Percentiles rank a stretch among this genome's conserved stretches.
Evolutionary conservation across 2,797 vertebrate species (phyloP).

Genomic region (Gobionotothen gibberifrons): DNA sequence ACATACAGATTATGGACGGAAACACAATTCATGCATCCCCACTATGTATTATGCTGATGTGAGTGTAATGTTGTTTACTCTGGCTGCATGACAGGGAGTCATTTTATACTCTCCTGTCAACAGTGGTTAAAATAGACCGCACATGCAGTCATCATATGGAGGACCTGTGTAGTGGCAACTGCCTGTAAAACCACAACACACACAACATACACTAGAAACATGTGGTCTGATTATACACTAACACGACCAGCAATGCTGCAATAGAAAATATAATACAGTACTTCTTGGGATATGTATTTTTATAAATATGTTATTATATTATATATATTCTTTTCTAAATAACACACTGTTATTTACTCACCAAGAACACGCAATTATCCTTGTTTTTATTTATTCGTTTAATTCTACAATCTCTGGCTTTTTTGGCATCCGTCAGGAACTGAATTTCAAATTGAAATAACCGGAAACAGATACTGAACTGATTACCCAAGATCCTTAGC

Average conservation of each 20-base stretch:
- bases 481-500: too few relatives aligned
- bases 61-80: constrained; percentile 41
- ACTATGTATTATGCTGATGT: constrained; percentile 28
- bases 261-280: not conserved
- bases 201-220: constrained; percentile 24
- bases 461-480: too few relatives aligned
- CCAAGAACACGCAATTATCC: too few relatives aligned
- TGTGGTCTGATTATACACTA: constrained; percentile 18
- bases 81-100: constrained; percentile 28
- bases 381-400: too few relatives aligned
- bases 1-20: constrained; percentile 3
- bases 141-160: constrained; percentile 24
- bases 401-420: too few relatives aligned
- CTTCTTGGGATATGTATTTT: not conserved
- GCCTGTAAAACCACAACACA: constrained; percentile 20
- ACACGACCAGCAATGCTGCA: not conserved
- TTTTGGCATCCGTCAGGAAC: too few relatives aligned
- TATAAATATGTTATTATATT: too few relatives aligned
- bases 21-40: constrained; percentile 34
- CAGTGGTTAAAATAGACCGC: constrained; percentile 30
- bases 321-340: too few relatives aligned
- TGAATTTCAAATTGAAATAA: too few relatives aligned
- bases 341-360: too few relatives aligned
- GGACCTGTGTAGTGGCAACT: constrained; percentile 11
- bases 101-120: constrained; percentile 42